Percentiles rank a stretch among this genome's conserved stretches.
Evolutionary conservation across 2,113 vertebrate genomes (phyloP).

Genomic region (Manacus vitellinus): DNA sequence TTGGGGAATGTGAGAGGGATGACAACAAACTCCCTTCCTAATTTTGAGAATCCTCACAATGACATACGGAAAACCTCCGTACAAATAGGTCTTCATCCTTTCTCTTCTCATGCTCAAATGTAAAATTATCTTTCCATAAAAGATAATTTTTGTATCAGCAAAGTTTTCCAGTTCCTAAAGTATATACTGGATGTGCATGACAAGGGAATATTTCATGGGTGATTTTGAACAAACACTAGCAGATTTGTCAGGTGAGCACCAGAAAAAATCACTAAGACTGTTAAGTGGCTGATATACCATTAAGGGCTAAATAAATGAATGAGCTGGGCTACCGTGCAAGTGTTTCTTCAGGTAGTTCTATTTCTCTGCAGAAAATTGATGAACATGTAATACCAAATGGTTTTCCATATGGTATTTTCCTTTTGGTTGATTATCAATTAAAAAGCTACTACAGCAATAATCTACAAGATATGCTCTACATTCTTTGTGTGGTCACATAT

Average conservation of each 20-base stretch:
- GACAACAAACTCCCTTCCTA: neutral
- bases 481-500: fast-evolving
- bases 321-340: neutral
- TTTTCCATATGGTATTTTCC: neutral
- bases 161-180: neutral
- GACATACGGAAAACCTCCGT: neutral
- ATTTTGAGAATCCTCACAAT: neutral
- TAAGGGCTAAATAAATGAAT: neutral
- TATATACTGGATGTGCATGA: neutral
- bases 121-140: neutral
- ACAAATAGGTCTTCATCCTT: neutral
- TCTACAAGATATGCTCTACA: neutral
- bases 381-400: neutral
- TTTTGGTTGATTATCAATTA: neutral
- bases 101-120: neutral
- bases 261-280: neutral
- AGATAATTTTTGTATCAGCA: neutral
- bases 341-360: neutral
- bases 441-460: neutral
- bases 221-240: neutral
- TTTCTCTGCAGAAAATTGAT: neutral
- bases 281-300: neutral
- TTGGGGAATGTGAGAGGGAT: neutral
- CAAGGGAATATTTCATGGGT: neutral
- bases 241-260: neutral